Conservation (phyloP, 1,140 invertebrate species). For the Tetragonula clypearis region DNA sequence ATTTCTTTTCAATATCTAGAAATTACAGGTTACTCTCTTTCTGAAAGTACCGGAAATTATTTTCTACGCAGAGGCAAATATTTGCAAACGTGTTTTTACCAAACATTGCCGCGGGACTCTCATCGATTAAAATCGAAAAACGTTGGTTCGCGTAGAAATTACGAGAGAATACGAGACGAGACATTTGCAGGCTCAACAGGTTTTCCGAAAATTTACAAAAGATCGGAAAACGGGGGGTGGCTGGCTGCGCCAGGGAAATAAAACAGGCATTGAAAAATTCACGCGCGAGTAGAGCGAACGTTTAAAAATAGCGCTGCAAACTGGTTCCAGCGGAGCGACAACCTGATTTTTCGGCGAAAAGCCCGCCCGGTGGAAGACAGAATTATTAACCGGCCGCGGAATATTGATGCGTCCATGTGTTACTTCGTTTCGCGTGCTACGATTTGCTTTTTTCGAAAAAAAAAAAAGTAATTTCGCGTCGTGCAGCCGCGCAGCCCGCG, state of each 20-base stretch:
- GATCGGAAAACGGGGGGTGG: not conserved
- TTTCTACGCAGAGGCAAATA: not conserved
- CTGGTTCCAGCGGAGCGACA: not conserved
- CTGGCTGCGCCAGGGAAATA: not conserved
- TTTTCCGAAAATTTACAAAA: not conserved
- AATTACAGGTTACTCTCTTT: not conserved
- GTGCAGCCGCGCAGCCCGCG: not conserved
- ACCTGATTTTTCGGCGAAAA: conserved; percentile 9
- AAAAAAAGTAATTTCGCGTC: conserved; percentile 45
- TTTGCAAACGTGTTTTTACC: not conserved
- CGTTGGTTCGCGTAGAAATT: not conserved
- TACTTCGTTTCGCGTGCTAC: conserved; percentile 5
- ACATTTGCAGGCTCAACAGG: not conserved
- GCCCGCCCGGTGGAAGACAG: not conserved
- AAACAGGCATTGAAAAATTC: conserved; percentile 1
- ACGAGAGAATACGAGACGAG: not conserved
- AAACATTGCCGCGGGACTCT: not conserved
- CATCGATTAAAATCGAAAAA: not conserved
- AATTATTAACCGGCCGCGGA: conserved; percentile 34
- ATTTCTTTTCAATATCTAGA: not conserved
- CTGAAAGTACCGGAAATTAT: not conserved
- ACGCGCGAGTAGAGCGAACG: not conserved
- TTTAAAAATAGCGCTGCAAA: not conserved
- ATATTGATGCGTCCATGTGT: conserved; percentile 41
- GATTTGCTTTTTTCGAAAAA: conserved; percentile 30